These are phyloP conservation scores for Scomber colias DNA, from an alignment of 2,113 vertebrate species.

Conservation along the genomic window DNA sequence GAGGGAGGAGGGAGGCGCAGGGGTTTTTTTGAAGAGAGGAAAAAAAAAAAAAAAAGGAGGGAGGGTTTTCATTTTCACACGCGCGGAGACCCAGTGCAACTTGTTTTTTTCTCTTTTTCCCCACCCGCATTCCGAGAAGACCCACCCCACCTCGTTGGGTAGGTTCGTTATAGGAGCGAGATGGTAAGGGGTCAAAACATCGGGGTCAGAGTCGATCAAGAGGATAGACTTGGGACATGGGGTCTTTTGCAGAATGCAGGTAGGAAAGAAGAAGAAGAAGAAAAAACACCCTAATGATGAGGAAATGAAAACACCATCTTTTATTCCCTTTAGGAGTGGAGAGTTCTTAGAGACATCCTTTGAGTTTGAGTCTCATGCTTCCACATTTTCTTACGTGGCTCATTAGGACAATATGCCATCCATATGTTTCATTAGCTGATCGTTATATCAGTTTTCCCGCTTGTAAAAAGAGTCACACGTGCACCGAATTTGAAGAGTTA, in stretches of 20 bases:
- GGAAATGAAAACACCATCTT: conserved; percentile 69
- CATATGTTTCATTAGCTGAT: conserved; percentile 55
- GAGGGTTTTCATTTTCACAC: conserved; percentile 63
- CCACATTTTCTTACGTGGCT: conserved; percentile 52
- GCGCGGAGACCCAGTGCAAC: conserved; percentile 24
- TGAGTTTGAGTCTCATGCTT: conserved; percentile 50
- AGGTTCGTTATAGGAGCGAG: no score
- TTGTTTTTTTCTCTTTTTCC: no score
- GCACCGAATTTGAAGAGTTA: conserved; percentile 29
- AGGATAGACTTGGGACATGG: no score
- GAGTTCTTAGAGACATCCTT: conserved; percentile 50
- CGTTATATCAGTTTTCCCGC: conserved; percentile 43
- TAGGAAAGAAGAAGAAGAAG: no score
- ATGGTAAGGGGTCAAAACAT: no score
- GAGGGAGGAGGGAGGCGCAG: not conserved
- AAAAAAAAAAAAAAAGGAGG: conserved; percentile 29
- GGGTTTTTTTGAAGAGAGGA: conserved; percentile 30
- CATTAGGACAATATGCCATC: conserved; percentile 53
- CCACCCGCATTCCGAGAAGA: no score
- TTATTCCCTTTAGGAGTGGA: conserved; percentile 46
- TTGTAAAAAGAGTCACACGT: conserved; percentile 41
- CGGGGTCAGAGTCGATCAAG: no score
- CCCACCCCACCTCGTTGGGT: no score
- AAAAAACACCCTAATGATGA: not conserved
- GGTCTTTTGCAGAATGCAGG: no score